These are phyloP conservation scores for Trichonephila clavipes DNA, from an alignment of 1,140 invertebrate genomes.

Conservation along the genomic window DNA sequence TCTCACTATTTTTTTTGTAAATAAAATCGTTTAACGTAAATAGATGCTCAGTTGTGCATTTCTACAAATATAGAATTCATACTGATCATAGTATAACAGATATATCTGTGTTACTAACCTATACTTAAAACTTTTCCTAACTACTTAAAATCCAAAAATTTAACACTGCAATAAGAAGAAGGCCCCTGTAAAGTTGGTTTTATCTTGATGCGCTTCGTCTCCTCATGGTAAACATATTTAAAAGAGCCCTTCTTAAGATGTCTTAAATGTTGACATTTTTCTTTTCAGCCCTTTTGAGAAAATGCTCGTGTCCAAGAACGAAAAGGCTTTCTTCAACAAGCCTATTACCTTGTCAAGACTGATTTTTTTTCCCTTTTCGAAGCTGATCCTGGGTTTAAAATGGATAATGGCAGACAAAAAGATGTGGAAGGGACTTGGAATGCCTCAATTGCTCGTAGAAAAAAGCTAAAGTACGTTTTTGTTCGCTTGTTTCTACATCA, in stretches of 20 bases:
- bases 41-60: too few species aligned
- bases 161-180: neutral
- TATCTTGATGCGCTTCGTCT: conserved; percentile 19
- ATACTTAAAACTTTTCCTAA: too few species aligned
- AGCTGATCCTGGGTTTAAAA: conserved; percentile 8
- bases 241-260: conserved; percentile 14
- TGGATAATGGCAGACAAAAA: conserved; percentile 22
- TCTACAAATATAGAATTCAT: too few species aligned
- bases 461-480: neutral
- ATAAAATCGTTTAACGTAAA: too few species aligned
- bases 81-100: too few species aligned
- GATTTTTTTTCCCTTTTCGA: neutral
- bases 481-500: neutral
- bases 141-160: neutral
- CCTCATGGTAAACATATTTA: conserved; percentile 20
- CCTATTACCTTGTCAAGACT: conserved; percentile 29
- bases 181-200: neutral
- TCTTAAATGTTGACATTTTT: conserved; percentile 40
- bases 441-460: neutral
- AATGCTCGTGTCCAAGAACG: neutral
- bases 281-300: neutral
- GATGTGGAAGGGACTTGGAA: neutral
- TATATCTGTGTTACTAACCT: too few species aligned
- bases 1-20: too few species aligned
- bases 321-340: conserved; percentile 33